Evolutionary conservation across 2,113 vertebrate genomes (phyloP), one percentile per base, ranked within the genome.

Genomic region (Mesitornis unicolor): DNA sequence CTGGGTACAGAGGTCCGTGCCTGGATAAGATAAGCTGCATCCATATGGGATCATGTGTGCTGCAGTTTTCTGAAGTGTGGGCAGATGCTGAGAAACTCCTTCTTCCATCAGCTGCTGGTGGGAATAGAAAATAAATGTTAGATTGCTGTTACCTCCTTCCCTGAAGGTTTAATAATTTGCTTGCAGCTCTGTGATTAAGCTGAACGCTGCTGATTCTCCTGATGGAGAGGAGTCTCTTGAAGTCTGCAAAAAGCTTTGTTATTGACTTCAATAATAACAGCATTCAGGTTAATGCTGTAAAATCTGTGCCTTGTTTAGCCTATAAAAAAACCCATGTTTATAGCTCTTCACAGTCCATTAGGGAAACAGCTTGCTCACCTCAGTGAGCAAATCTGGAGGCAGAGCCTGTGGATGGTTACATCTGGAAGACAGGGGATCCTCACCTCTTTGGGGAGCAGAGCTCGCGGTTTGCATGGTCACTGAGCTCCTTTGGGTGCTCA

Each of bases 301-400:
- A 88, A 90, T 64, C 60, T 86, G 85, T 68, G 63, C 42, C 75
- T 90, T 91, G 42, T 84, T 93, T 83, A 91, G 64, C 59, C 35
- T 56, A 26, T 64, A 16, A 50, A 89, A 80, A 65, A 17, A 0
- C 3, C 3, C 42, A 43, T 56, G 33, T 60, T 83, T 80, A 33
- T 29, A 54, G 69, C 50, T 96, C 68, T 93, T 70, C 71, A 63
- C 22, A 64, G 28, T 57, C 76, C 53, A 33, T 86, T 64, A 89
- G 60, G 51, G 60, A 92, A 89, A 42, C 29, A 36, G 54, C 85
- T 85, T 35, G 36, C 57, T 92, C 56, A 86, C 33, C 43, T 83
- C 35, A 60, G 47, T 51, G 73, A 75, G 38, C 50, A 82, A 53
- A 80, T 59, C 48, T 80, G 31, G 75, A 77, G 22, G 42, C 50